These are phyloP conservation scores for Anadara kagoshimensis DNA, from an alignment of 1,140 invertebrate species.

Conservation along the genomic window DNA sequence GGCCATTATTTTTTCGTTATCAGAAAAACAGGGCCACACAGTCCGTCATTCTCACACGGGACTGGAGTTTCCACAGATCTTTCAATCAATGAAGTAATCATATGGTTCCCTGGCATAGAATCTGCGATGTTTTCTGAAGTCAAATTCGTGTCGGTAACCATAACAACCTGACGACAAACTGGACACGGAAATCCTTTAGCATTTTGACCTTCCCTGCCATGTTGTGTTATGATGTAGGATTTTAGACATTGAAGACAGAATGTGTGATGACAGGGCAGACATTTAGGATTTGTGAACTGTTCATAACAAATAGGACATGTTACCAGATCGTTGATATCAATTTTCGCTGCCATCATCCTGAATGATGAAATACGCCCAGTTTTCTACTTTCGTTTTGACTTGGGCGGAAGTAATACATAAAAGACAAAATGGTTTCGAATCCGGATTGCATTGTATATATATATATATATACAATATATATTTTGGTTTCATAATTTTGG, in stretches of 20 bases:
- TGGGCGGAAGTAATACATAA: no score
- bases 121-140: constrained; percentile 40
- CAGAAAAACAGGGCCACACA: constrained; percentile 43
- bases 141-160: constrained; percentile 28
- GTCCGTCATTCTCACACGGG: constrained; percentile 34
- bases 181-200: constrained; percentile 46
- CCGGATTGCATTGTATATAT: no score
- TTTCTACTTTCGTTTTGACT: no score
- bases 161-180: constrained; percentile 44
- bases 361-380: no score
- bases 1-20: constrained; percentile 37
- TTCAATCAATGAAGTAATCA: constrained; percentile 49
- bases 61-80: constrained; percentile 24
- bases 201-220: constrained; percentile 29
- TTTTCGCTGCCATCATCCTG: no score
- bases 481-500: no score
- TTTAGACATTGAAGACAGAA: constrained; percentile 77
- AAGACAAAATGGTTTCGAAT: no score
- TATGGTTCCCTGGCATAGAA: constrained; percentile 47
- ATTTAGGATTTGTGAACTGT: constrained; percentile 54
- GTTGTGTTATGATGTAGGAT: constrained; percentile 79
- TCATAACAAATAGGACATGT: constrained; percentile 63
- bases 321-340: constrained; percentile 47
- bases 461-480: no score
- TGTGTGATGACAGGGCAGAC: constrained; percentile 63